Percentiles rank a stretch among this genome's conserved stretches.
Conservation (phyloP, 1,140 invertebrate species). For the Tribolium castaneum region DNA sequence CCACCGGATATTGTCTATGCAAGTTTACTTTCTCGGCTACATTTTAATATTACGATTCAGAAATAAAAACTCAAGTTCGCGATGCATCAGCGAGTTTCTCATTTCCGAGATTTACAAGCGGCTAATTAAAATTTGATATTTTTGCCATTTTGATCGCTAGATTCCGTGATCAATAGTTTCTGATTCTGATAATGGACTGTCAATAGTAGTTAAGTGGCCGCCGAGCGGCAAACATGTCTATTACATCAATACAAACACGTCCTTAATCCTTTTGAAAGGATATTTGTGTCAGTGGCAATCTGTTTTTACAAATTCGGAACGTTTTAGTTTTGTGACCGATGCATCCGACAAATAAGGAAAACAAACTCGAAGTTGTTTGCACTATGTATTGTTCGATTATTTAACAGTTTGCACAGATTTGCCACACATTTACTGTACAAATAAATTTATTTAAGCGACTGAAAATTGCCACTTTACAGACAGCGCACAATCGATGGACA, state of each 20-base stretch:
- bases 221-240: slow-evolving; percentile 17
- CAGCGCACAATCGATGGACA: no score
- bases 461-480: not conserved
- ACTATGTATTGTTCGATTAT: not conserved
- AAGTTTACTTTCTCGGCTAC: not conserved
- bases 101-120: slow-evolving; percentile 7
- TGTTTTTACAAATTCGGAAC: slow-evolving; percentile 9
- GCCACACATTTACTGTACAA: not conserved
- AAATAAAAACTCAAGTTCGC: not conserved
- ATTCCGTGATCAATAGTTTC: not conserved
- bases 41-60: not conserved
- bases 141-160: not conserved
- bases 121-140: slow-evolving; percentile 15
- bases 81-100: slow-evolving; percentile 12
- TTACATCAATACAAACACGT: slow-evolving; percentile 39
- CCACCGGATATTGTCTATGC: not conserved
- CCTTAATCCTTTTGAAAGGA: slow-evolving; percentile 31
- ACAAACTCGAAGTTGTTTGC: not conserved
- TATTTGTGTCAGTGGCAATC: slow-evolving; percentile 32
- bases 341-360: not conserved
- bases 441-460: not conserved
- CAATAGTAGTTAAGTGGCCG: slow-evolving; percentile 19
- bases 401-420: not conserved
- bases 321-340: not conserved
- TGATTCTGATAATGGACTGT: slow-evolving; percentile 32